Conservation (phyloP, 1,140 invertebrate genomes). For the Hormaphis cornu region DNA sequence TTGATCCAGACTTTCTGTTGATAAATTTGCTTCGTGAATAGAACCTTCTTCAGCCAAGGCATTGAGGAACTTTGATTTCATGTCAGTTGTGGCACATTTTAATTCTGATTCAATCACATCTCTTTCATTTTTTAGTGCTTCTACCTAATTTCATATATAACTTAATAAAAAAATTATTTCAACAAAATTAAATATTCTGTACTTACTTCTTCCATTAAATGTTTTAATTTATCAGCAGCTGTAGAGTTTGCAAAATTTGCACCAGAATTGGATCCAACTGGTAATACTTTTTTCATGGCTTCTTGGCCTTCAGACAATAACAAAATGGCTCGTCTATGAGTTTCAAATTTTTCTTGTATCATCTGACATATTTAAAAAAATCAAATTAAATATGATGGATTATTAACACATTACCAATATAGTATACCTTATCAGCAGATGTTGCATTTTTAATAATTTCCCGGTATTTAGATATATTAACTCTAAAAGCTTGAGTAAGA, state of each 20-base stretch:
- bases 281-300: slow-evolving; percentile 55
- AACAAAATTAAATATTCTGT: neutral
- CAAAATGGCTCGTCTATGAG: slow-evolving; percentile 69
- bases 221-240: slow-evolving; percentile 57
- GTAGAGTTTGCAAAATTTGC: slow-evolving; percentile 48
- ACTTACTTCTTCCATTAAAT: slow-evolving; percentile 67
- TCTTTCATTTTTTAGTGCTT: slow-evolving; percentile 77
- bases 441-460: slow-evolving; percentile 87
- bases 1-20: slow-evolving; percentile 63
- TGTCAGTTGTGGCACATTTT: slow-evolving; percentile 71
- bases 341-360: slow-evolving; percentile 78
- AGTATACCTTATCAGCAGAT: slow-evolving; percentile 55
- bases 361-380: slow-evolving; percentile 41
- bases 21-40: slow-evolving; percentile 69
- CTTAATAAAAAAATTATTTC: neutral
- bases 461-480: slow-evolving; percentile 82
- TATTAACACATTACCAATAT: neutral
- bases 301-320: slow-evolving; percentile 66
- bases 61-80: slow-evolving; percentile 71
- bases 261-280: slow-evolving; percentile 45
- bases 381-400: neutral
- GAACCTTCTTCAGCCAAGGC: slow-evolving; percentile 74
- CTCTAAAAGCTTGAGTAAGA: slow-evolving; percentile 77
- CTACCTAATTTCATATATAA: slow-evolving; percentile 51
- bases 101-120: slow-evolving; percentile 81